A percentile compares a stretch with the other conserved stretches of the same genome.
phyloP scores from a whole-genome alignment of 2,797 vertebrate species.

The Acropternis orthonyx region DNA sequence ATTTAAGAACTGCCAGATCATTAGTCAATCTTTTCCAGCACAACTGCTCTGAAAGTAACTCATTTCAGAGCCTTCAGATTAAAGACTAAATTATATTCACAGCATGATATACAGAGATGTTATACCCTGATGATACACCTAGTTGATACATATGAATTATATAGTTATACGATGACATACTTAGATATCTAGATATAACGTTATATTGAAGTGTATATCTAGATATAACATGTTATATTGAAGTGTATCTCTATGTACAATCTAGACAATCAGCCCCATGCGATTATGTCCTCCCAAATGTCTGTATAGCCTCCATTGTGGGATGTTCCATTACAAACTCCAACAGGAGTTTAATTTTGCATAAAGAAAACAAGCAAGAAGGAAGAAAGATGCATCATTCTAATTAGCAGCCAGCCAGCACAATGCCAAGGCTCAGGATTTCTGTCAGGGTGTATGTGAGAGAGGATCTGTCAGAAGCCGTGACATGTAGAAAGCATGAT shows the following conservation, averaged over 20 bases:
- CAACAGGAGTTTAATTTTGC: background rate
- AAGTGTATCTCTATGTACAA: too few species aligned
- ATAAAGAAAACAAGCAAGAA: background rate
- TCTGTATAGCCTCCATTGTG: background rate
- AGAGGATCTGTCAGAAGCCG: background rate
- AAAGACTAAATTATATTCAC: background rate
- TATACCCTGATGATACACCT: background rate
- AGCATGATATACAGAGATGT: background rate
- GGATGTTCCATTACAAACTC: background rate
- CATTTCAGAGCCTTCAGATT: background rate
- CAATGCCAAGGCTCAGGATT: background rate
- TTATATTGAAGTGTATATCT: background rate
- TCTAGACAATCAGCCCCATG: background rate
- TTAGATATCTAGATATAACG: background rate
- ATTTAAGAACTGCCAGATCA: background rate
- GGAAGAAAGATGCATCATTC: background rate
- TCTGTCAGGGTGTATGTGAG: background rate
- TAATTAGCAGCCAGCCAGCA: background rate
- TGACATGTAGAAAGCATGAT: background rate
- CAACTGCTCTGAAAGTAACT: background rate
- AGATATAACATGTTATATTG: background rate
- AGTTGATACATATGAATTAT: background rate
- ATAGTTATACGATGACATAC: background rate
- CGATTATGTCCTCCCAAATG: background rate
- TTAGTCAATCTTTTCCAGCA: background rate